Evolutionary conservation across 2,113 vertebrate species (phyloP).

Genomic region (Barbus barbus): DNA sequence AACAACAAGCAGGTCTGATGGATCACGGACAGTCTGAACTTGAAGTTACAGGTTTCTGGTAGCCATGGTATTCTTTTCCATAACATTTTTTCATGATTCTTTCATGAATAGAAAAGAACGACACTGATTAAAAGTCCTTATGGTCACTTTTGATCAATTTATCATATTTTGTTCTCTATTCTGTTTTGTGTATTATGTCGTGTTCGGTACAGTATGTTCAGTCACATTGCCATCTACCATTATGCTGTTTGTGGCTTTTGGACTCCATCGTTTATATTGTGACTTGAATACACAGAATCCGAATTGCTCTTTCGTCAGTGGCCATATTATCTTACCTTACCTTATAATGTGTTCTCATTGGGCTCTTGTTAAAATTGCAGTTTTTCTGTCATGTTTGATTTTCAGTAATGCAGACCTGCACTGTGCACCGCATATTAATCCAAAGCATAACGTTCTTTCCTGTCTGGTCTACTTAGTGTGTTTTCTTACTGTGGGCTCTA

Average conservation of each 20-base stretch:
- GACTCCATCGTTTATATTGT: background rate
- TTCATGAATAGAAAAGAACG: background rate
- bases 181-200: background rate
- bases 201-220: background rate
- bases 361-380: background rate
- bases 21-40: background rate
- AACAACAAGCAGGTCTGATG: conserved; percentile 27
- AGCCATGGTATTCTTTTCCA: too few species aligned
- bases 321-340: background rate
- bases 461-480: background rate
- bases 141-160: background rate
- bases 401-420: background rate
- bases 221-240: background rate
- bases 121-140: background rate
- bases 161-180: background rate
- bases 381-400: conserved; percentile 14
- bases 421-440: background rate
- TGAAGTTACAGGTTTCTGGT: background rate
- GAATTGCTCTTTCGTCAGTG: background rate
- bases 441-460: background rate
- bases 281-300: background rate
- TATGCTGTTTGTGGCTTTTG: background rate
- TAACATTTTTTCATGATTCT: too few species aligned
- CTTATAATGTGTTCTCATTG: background rate
- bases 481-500: conserved; percentile 11